Percentiles rank a stretch among this genome's conserved stretches.
Conservation (phyloP, 2,888 invertebrate species). For the Pheosia tremula region DNA sequence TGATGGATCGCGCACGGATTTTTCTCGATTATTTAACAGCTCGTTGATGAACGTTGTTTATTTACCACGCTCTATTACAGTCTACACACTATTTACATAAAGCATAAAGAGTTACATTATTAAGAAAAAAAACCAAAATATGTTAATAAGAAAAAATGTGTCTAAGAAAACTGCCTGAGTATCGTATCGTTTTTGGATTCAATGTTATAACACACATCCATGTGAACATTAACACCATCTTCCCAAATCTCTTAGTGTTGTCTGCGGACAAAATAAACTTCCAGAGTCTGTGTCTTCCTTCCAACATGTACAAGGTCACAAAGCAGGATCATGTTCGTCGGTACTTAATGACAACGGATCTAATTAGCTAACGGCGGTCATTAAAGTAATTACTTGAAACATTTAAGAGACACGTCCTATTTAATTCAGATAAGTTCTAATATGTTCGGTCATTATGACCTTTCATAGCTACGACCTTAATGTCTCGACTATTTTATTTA, state of each 20-base stretch:
- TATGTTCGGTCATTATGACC: conserved; percentile 48
- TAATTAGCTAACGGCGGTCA: conserved; percentile 46
- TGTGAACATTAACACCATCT: conserved; percentile 28
- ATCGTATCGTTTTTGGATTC: conserved; percentile 30
- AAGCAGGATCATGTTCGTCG: conserved; percentile 45
- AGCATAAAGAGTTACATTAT: neutral
- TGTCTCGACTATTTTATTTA: conserved; percentile 28
- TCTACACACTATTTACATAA: neutral
- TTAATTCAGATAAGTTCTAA: conserved; percentile 56
- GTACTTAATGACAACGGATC: conserved; percentile 50
- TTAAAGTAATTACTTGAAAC: conserved; percentile 53
- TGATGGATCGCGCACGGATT: conserved; percentile 56
- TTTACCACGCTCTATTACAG: conserved; percentile 6
- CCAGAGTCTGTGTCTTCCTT: conserved; percentile 19
- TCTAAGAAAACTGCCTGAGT: conserved; percentile 12
- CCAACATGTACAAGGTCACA: conserved; percentile 39
- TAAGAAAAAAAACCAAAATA: conserved; percentile 8
- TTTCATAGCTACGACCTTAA: conserved; percentile 41
- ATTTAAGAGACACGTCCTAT: conserved; percentile 48
- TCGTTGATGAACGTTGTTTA: conserved; percentile 22
- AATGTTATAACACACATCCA: conserved; percentile 27
- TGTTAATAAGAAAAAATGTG: conserved; percentile 6
- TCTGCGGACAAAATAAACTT: conserved; percentile 31
- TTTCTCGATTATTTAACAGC: conserved; percentile 36
- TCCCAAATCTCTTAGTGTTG: conserved; percentile 35